Conservation (phyloP, 2,797 vertebrate species). For the Tiaroga cobitis region DNA sequence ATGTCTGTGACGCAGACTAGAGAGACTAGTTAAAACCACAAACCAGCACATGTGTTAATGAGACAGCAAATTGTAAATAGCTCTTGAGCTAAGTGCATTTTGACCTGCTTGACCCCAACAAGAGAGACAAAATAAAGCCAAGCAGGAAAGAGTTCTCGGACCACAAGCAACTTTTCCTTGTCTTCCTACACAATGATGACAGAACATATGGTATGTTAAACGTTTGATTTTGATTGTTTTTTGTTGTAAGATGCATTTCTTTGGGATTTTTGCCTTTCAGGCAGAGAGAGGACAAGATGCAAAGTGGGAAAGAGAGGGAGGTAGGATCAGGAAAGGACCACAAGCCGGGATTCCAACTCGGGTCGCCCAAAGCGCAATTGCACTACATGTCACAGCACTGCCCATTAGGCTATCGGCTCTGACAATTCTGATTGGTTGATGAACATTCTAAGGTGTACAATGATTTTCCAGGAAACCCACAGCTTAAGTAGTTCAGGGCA, state of each 20-base stretch:
- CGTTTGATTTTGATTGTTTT: not conserved
- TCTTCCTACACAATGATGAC: conserved; percentile 19
- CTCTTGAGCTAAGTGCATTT: conserved; percentile 5
- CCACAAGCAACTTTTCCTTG: conserved; percentile 25
- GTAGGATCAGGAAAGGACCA: not conserved
- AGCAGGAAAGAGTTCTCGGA: conserved; percentile 34
- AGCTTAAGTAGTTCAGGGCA: too few species aligned
- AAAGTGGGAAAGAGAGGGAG: not conserved
- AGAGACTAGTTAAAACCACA: conserved; percentile 61
- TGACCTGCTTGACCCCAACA: not conserved
- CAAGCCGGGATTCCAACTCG: not conserved
- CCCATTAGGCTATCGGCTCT: too few species aligned
- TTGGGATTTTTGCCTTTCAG: not conserved
- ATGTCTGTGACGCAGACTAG: conserved; percentile 70
- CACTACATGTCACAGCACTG: not conserved
- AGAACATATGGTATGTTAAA: not conserved
- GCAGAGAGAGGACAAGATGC: not conserved
- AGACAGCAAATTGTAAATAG: conserved; percentile 36
- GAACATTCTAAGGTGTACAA: too few species aligned
- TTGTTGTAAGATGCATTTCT: not conserved
- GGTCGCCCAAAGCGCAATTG: not conserved
- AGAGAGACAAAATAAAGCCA: not conserved
- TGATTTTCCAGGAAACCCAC: too few species aligned
- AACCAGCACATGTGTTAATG: conserved; percentile 48
- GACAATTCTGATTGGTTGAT: too few species aligned